Evolutionary conservation across 92 coral and sea anemone species (phyloP), one percentile per base, ranked within the genome.

Genomic region (Pocillopora meandrina): DNA sequence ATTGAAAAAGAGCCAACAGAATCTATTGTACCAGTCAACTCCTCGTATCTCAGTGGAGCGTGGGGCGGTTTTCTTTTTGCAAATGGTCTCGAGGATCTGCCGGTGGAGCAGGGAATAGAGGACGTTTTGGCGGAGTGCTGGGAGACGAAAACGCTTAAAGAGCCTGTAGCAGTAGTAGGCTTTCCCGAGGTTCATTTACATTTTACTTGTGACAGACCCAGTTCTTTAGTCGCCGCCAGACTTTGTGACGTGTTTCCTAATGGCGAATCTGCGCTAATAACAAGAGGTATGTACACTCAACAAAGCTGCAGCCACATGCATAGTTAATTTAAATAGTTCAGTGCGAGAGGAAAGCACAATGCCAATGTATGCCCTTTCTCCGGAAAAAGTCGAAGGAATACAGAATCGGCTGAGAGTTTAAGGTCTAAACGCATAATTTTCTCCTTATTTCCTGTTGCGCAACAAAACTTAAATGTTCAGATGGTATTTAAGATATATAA

Each of bases 211-310:
- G 95, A 93, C 62, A 75, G 84, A 56, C 88, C 91, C 35, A 56
- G 74, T 66, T 95, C 91, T 9, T 2, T 82, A 55, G 73, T 93
- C 4, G 89, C 90, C 52, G 92, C 76, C 3, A 89, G 98, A 63
- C 82, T 93, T 56, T 90, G 94, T 73, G 98, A 93, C 72, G 92
- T 93, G 49, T 91, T 89, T 74, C 95, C 95, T 23, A 89, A 87
- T 87, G 95, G 92, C 33, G 86, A 76, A 33, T 90, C 98, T 0
- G 65, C 95, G 10, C 88, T 92, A 55, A 93, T 93, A 47, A 49
- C 93, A 21, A 85, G 90, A 89, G 98, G 98, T 93, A 70, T 3
- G 74, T 34, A 7, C 9, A 70, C 56, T 34, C 12, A 36, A 5
- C n/a, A 17, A 70, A 55, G 56, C 52, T 42, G 52, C 52, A 3